Percentiles rank a stretch among this genome's conserved stretches.
Evolutionary conservation across 2,888 invertebrate species (phyloP).

Genomic region (Lasioglossum zephyrum): DNA sequence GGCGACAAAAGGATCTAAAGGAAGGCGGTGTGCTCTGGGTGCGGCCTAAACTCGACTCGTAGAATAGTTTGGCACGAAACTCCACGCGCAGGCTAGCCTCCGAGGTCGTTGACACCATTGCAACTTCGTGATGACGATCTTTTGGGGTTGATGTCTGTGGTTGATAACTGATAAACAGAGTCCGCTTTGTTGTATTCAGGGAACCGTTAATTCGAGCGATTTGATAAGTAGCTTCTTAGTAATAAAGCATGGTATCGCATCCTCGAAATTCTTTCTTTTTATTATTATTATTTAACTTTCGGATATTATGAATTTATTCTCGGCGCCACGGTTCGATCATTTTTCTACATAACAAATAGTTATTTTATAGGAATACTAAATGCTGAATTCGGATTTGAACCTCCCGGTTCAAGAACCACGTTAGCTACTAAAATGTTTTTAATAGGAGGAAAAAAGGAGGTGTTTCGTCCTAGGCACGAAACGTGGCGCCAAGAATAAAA

Average conservation of each 20-base stretch:
- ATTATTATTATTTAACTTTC: too few relatives aligned
- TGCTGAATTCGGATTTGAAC: too few relatives aligned
- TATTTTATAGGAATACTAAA: too few relatives aligned
- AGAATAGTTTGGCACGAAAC: slow-evolving; percentile 69
- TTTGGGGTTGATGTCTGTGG: slow-evolving; percentile 10
- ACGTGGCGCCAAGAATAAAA: too few relatives aligned
- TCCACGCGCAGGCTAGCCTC: slow-evolving; percentile 41
- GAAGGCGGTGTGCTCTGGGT: slow-evolving; percentile 56
- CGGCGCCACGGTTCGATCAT: too few relatives aligned
- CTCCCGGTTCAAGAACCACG: too few relatives aligned
- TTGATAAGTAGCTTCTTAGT: neutral
- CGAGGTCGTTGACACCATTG: slow-evolving; percentile 67
- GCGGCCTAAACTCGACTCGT: slow-evolving; percentile 58
- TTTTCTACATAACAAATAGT: too few relatives aligned
- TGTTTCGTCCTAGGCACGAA: too few relatives aligned
- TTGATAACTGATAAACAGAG: slow-evolving; percentile 21
- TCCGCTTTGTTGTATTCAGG: neutral
- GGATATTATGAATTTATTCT: too few relatives aligned
- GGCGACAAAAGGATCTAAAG: slow-evolving; percentile 52
- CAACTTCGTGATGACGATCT: slow-evolving; percentile 40
- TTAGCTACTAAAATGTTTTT: too few relatives aligned
- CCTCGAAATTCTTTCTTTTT: too few relatives aligned
- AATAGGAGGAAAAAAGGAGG: too few relatives aligned
- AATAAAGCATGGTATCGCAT: neutral
- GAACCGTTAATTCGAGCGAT: neutral